These are phyloP conservation scores for Zaprionus camerounensis DNA, from an alignment of 1,140 invertebrate species.

Conservation along the genomic window DNA sequence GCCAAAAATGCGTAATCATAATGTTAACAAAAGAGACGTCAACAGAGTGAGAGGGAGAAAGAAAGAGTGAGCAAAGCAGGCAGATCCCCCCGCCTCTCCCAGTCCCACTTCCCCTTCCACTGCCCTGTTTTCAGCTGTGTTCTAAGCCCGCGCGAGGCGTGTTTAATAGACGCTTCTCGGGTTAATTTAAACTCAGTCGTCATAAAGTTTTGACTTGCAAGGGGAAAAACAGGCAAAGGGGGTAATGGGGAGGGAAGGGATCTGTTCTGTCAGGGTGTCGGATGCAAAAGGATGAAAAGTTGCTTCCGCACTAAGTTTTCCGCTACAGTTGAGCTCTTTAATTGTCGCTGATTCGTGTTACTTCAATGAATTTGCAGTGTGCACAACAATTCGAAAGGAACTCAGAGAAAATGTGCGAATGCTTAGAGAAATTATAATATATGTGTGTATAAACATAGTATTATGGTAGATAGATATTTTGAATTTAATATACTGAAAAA, in stretches of 20 bases:
- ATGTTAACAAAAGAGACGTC: slow-evolving; percentile 22
- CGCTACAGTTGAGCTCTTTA: slow-evolving; percentile 24
- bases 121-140: background rate
- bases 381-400: background rate
- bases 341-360: slow-evolving; percentile 17
- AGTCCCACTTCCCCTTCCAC: no score
- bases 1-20: slow-evolving; percentile 67
- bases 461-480: no score
- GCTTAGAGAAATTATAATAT: background rate
- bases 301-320: slow-evolving; percentile 3
- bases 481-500: no score
- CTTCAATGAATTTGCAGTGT: slow-evolving; percentile 6
- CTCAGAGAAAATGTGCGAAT: background rate
- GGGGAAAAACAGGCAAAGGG: background rate
- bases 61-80: background rate
- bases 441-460: no score
- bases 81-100: background rate
- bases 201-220: slow-evolving; percentile 19
- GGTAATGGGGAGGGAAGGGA: background rate
- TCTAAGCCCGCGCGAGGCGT: background rate
- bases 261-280: background rate
- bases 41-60: background rate
- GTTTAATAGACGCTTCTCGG: slow-evolving; percentile 22
- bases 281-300: background rate
- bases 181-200: slow-evolving; percentile 24